Conservation (phyloP, 1,140 invertebrate genomes). For the Papilio polyxenes region DNA sequence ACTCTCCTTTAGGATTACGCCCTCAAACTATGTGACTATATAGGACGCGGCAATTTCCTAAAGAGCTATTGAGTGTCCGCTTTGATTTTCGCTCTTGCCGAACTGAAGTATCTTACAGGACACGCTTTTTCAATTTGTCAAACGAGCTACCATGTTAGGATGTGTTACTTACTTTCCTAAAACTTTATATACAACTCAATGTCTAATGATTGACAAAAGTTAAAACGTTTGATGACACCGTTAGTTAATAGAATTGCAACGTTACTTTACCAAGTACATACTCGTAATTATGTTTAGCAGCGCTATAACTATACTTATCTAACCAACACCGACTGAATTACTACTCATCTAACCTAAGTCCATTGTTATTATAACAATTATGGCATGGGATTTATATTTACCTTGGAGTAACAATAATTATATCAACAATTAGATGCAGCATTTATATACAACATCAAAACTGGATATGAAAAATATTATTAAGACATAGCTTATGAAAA, state of each 20-base stretch:
- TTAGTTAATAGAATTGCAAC: not conserved
- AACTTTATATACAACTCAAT: not conserved
- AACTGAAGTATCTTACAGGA: conserved; percentile 52
- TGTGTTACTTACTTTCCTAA: conserved; percentile 1
- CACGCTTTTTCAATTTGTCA: conserved; percentile 69
- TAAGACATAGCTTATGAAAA: not conserved
- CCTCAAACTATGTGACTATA: not conserved
- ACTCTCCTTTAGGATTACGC: not conserved
- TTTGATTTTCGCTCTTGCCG: conserved; percentile 64
- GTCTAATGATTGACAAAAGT: conserved; percentile 8
- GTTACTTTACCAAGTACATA: not conserved
- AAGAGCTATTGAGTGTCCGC: conserved; percentile 53
- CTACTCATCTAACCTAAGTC: not conserved
- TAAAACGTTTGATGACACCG: not conserved
- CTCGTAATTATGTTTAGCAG: not conserved
- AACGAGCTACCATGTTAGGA: conserved; percentile 41
- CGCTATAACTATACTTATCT: not conserved
- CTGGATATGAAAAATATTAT: too few relatives aligned
- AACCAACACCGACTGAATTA: not conserved
- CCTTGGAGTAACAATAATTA: not conserved
- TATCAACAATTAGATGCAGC: not conserved
- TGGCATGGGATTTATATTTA: not conserved
- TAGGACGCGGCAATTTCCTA: conserved; percentile 47
- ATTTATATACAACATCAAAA: not conserved
- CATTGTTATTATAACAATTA: not conserved